phyloP scores from a whole-genome alignment of 2,113 vertebrate species.

The Ornithorhynchus anatinus region DNA sequence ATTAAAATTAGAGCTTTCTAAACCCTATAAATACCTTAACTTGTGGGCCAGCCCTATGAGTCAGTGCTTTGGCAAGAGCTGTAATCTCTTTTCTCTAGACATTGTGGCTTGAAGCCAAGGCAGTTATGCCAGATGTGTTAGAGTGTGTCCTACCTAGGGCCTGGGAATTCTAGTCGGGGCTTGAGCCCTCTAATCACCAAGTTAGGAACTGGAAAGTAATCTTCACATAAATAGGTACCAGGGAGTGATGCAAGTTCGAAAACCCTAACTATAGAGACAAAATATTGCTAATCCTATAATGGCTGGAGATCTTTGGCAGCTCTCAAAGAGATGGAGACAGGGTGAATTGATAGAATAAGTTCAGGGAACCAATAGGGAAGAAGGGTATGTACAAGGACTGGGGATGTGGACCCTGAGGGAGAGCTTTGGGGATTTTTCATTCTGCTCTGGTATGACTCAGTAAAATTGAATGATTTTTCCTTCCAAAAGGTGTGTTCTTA shows the following conservation, averaged over 20 bases:
- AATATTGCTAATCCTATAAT: conserved; percentile 55
- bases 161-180: not conserved
- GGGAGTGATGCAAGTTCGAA: conserved; percentile 39
- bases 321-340: conserved; percentile 43
- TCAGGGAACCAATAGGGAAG: conserved; percentile 30
- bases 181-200: conserved; percentile 8
- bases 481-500: no score
- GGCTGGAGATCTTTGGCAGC: conserved; percentile 47
- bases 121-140: conserved; percentile 24
- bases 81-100: conserved; percentile 45
- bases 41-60: conserved; percentile 38
- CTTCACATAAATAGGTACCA: conserved; percentile 46
- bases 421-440: not conserved
- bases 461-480: no score
- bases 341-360: conserved; percentile 37
- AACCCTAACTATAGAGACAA: conserved; percentile 50
- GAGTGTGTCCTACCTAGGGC: conserved; percentile 33
- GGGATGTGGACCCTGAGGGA: not conserved
- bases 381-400: conserved; percentile 13
- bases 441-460: no score
- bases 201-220: conserved; percentile 42
- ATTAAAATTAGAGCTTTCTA: conserved; percentile 50
- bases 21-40: conserved; percentile 50
- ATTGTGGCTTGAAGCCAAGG: conserved; percentile 26
- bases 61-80: conserved; percentile 49